Conservation (phyloP, 2,888 invertebrate species). For the Gnatocerus cornutus region DNA sequence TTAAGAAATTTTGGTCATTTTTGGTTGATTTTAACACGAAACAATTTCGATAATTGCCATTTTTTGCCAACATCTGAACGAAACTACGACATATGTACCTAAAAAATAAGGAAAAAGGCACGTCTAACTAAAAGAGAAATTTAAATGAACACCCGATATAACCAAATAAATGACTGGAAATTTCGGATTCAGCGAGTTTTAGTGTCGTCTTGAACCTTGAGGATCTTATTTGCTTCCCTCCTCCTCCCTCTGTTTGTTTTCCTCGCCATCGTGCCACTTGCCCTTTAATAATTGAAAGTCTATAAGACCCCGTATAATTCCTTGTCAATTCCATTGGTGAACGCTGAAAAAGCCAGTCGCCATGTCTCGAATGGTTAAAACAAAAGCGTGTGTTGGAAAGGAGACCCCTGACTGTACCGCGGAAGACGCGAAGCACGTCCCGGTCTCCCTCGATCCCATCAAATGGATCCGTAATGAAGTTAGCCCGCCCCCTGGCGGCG, state of each 20-base stretch:
- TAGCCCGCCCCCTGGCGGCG: constrained; percentile 72
- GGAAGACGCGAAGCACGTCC: constrained; percentile 65
- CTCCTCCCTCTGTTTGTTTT: neutral
- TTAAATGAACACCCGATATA: too few relatives aligned
- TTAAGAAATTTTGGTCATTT: too few relatives aligned
- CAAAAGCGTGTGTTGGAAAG: constrained; percentile 41
- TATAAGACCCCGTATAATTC: constrained; percentile 6
- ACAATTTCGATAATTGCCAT: too few relatives aligned
- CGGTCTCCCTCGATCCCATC: constrained; percentile 78
- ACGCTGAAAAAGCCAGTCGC: constrained; percentile 27
- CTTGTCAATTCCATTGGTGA: constrained; percentile 15
- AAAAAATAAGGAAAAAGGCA: too few relatives aligned
- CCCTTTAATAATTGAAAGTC: constrained; percentile 8
- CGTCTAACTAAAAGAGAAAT: too few relatives aligned
- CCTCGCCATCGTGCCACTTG: too few relatives aligned
- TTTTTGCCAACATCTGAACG: too few relatives aligned
- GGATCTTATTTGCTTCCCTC: neutral
- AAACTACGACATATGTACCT: too few relatives aligned
- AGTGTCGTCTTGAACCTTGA: neutral
- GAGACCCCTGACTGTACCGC: constrained; percentile 51
- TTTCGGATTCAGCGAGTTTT: too few relatives aligned
- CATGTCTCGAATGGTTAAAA: constrained; percentile 40
- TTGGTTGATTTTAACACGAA: too few relatives aligned
- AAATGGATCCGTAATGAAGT: constrained; percentile 87
- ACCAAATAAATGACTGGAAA: too few relatives aligned